phyloP scores from a whole-genome alignment of 1,140 invertebrate species.

The Tetramorium simillimum region DNA sequence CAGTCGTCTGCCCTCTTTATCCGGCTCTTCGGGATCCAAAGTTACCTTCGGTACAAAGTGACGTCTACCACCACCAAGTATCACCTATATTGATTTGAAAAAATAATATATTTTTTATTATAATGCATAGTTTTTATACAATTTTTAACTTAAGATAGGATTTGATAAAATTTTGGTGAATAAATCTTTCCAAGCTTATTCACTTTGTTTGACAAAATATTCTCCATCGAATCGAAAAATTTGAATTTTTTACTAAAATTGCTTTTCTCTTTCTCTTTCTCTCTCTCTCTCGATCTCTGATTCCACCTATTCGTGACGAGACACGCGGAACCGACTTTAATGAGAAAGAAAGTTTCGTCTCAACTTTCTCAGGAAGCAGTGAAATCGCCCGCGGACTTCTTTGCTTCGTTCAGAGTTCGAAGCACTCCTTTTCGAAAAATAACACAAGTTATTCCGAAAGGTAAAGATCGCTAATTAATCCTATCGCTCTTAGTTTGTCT shows the following conservation, averaged over 20 bases:
- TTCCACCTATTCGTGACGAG: conserved; percentile 41
- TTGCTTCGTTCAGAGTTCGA: conserved; percentile 33
- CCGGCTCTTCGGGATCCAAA: conserved; percentile 86
- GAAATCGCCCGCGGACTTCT: conserved; percentile 25
- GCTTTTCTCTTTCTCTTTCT: neutral
- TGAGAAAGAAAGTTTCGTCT: conserved; percentile 64
- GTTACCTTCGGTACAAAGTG: conserved; percentile 89
- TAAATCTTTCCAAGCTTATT: neutral
- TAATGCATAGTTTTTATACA: neutral
- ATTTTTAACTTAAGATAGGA: neutral
- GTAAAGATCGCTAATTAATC: conserved; percentile 32
- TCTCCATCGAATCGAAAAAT: neutral
- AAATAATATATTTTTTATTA: conserved; percentile 1
- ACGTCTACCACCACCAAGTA: conserved; percentile 90
- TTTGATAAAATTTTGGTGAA: neutral
- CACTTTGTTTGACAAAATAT: neutral
- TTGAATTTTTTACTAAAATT: conserved; percentile 32
- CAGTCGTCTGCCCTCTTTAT: conserved; percentile 87
- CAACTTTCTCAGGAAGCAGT: conserved; percentile 51
- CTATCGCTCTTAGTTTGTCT: neutral
- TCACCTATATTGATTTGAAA: conserved; percentile 85
- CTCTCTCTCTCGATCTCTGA: conserved; percentile 19
- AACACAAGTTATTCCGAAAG: conserved; percentile 11
- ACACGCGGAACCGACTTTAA: conserved; percentile 57
- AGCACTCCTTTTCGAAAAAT: conserved; percentile 16